phyloP scores from a whole-genome alignment of 2,797 vertebrate species.

The Scleropages formosus region DNA sequence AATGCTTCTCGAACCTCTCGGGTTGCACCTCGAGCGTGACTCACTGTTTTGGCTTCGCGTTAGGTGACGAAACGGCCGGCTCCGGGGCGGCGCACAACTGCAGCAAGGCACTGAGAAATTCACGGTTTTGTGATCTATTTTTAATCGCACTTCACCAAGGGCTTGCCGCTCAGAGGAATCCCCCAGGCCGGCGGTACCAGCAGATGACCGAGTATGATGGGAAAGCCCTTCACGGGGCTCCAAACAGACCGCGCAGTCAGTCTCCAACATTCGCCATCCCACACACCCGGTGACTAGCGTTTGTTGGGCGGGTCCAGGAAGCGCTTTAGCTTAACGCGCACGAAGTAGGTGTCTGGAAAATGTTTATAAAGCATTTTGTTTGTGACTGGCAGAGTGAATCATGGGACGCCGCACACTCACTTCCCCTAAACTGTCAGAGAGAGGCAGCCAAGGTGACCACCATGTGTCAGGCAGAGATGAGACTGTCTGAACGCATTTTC shows the following conservation, averaged over 20 bases:
- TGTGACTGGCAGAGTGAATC: background rate
- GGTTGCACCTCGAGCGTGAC: background rate
- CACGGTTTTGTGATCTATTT: constrained; percentile 57
- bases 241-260: background rate
- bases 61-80: background rate
- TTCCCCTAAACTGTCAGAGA: background rate
- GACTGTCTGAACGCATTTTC: background rate
- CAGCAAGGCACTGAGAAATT: constrained; percentile 36
- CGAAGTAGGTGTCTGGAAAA: background rate
- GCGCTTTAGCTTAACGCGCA: background rate
- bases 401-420: background rate
- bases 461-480: background rate
- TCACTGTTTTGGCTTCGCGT: constrained; percentile 18
- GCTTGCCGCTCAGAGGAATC: constrained; percentile 49
- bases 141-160: constrained; percentile 56
- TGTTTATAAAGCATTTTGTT: background rate
- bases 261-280: background rate
- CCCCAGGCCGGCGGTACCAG: constrained; percentile 45
- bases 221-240: constrained; percentile 26
- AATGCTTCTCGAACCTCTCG: background rate
- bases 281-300: background rate
- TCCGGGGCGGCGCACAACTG: constrained; percentile 6
- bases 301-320: no score
- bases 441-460: background rate
- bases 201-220: constrained; percentile 34